Evolutionary conservation across 1,140 invertebrate species (phyloP).

Genomic region (Microplitis demolitor): DNA sequence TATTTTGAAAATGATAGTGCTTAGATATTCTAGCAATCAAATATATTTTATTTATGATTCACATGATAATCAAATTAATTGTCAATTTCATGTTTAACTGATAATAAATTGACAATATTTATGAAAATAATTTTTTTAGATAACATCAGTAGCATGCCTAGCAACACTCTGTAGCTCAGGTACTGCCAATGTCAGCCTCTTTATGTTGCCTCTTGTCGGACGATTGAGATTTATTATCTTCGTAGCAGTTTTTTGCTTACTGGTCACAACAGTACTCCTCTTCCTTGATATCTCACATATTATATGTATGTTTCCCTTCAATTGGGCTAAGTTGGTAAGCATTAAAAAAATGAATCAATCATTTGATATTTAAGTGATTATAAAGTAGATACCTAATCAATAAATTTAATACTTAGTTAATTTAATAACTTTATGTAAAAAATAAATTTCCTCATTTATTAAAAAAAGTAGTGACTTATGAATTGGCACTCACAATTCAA

Average conservation of each 20-base stretch:
- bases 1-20: too few relatives aligned
- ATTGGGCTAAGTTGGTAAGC: conserved; percentile 81
- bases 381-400: too few relatives aligned
- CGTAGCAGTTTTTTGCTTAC: conserved; percentile 79
- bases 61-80: too few relatives aligned
- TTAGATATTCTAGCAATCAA: too few relatives aligned
- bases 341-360: background rate
- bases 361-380: too few relatives aligned
- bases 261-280: conserved; percentile 79
- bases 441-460: too few relatives aligned
- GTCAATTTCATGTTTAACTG: too few relatives aligned
- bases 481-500: too few relatives aligned
- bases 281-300: conserved; percentile 85
- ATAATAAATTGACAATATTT: background rate
- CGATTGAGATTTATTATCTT: conserved; percentile 76
- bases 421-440: too few relatives aligned
- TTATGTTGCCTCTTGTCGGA: conserved; percentile 75
- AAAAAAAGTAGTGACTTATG: too few relatives aligned
- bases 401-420: too few relatives aligned
- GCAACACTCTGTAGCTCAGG: conserved; percentile 77
- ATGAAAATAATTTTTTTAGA: conserved; percentile 58
- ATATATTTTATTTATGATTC: too few relatives aligned
- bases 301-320: conserved; percentile 79
- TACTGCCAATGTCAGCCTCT: conserved; percentile 75
- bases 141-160: conserved; percentile 76